These are phyloP conservation scores for Mastomys coucha DNA, from an alignment of 2,113 vertebrate genomes.

Conservation along the genomic window DNA sequence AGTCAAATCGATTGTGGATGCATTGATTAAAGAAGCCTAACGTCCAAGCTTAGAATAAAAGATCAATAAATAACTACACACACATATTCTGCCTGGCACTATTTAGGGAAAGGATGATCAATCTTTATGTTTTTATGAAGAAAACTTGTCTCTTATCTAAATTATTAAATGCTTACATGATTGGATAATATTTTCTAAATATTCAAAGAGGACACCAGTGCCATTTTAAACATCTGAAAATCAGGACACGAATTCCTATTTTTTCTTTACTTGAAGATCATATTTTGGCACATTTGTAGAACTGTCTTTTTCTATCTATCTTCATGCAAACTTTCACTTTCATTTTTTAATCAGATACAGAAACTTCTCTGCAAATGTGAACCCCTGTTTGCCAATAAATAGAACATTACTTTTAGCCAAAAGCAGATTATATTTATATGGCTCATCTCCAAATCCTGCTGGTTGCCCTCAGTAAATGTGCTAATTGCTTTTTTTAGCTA, in stretches of 20 bases:
- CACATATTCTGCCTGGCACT: background rate
- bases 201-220: background rate
- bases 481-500: conserved; percentile 71
- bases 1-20: background rate
- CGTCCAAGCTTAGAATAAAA: background rate
- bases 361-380: conserved; percentile 56
- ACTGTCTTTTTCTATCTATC: background rate
- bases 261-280: background rate
- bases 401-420: conserved; percentile 65
- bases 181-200: conserved; percentile 17
- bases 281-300: background rate
- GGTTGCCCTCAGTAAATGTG: conserved; percentile 65
- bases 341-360: conserved; percentile 40
- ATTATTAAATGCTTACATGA: conserved; percentile 6
- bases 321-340: conserved; percentile 12
- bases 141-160: conserved; percentile 6
- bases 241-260: background rate
- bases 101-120: background rate
- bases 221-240: conserved; percentile 6
- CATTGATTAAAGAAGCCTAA: conserved; percentile 33
- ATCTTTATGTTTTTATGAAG: conserved; percentile 34
- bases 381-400: conserved; percentile 67
- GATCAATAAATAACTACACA: background rate
- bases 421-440: conserved; percentile 67
- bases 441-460: conserved; percentile 66